These are phyloP conservation scores for Drosophila yakuba DNA, from an alignment of 1,140 invertebrate genomes.

Conservation along the genomic window DNA sequence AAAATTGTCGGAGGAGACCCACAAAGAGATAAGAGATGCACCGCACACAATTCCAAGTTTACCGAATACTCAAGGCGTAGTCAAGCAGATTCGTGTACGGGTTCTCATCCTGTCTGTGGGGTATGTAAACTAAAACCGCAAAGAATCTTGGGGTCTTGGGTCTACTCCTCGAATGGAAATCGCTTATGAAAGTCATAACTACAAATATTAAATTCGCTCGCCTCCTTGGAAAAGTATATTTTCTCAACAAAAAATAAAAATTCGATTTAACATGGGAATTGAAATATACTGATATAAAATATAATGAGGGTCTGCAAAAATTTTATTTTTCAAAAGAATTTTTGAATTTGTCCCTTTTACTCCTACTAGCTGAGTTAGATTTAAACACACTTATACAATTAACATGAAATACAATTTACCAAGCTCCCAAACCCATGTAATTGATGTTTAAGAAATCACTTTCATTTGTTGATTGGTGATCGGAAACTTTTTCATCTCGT, in stretches of 20 bases:
- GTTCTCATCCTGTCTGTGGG: constrained; percentile 39
- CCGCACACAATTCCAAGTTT: constrained; percentile 33
- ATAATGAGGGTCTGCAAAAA: too few relatives aligned
- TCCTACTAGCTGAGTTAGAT: too few relatives aligned
- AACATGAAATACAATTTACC: too few relatives aligned
- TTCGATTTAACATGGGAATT: too few relatives aligned
- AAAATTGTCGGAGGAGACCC: constrained; percentile 56
- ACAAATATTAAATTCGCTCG: constrained; percentile 21
- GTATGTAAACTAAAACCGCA: constrained; percentile 59
- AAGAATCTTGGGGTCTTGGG: constrained; percentile 18
- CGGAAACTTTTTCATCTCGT: constrained; percentile 11
- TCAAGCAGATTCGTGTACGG: constrained; percentile 8
- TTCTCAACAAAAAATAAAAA: too few relatives aligned
- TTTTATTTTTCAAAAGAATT: too few relatives aligned
- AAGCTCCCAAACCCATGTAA: too few relatives aligned
- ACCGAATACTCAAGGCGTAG: constrained; percentile 29
- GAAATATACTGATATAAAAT: too few relatives aligned
- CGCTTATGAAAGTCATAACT: constrained; percentile 37
- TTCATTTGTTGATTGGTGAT: constrained; percentile 45
- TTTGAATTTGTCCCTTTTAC: too few relatives aligned
- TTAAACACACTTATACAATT: too few relatives aligned
- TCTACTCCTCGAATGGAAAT: constrained; percentile 37
- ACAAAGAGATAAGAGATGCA: constrained; percentile 7
- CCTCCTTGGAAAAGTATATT: too few relatives aligned
- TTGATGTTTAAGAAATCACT: constrained; percentile 54